A percentile compares a stretch with the other conserved stretches of the same genome.
These are phyloP conservation scores for Harpalus rubripes DNA, from an alignment of 2,888 invertebrate genomes.

Conservation along the genomic window DNA sequence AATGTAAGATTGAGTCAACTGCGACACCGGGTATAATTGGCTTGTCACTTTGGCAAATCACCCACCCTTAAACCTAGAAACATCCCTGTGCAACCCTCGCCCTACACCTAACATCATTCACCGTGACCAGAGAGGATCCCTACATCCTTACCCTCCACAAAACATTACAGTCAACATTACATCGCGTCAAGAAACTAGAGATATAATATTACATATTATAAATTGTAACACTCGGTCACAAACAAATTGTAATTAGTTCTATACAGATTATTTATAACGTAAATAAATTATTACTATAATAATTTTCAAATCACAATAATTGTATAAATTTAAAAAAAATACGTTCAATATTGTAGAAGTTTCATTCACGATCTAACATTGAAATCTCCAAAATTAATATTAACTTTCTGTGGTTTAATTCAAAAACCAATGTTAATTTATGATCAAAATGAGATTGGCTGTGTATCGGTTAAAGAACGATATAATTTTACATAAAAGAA, in stretches of 20 bases:
- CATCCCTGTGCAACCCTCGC: constrained; percentile 2
- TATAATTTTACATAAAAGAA: too few species aligned
- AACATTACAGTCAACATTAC: not conserved
- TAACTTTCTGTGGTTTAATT: not conserved
- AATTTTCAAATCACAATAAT: not conserved
- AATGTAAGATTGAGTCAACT: constrained; percentile 66
- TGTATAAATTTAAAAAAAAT: not conserved
- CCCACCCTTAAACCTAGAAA: constrained; percentile 68
- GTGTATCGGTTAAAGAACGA: too few species aligned
- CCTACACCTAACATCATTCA: constrained; percentile 30
- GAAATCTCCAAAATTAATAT: not conserved
- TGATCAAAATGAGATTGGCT: too few species aligned
- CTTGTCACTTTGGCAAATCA: constrained; percentile 76
- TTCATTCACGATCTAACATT: not conserved
- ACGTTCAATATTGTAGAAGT: not conserved
- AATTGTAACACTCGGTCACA: not conserved
- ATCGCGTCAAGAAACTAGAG: not conserved
- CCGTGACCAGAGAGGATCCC: not conserved
- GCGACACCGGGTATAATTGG: constrained; percentile 73
- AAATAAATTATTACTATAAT: not conserved
- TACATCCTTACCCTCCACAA: not conserved
- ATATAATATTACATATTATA: not conserved
- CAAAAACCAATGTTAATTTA: too few species aligned
- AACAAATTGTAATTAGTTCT: not conserved
- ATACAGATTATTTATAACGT: not conserved